Base-by-base conservation (phyloP, 1,140 invertebrate species). In the Archivesica marissinica region DNA sequence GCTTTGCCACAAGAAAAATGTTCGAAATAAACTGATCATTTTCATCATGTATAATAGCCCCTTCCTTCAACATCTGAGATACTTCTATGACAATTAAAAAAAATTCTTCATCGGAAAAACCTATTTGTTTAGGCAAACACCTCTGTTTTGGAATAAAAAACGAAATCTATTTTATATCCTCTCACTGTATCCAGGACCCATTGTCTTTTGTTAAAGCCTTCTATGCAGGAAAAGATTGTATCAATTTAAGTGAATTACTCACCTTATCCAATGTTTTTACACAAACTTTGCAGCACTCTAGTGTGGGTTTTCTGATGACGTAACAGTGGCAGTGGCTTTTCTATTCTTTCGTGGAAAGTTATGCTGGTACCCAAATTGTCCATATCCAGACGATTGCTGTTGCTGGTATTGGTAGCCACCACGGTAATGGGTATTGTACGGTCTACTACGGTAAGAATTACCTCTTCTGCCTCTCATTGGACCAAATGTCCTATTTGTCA, bases 1-100 rank as follows among this genome's bases (percentile, higher is more conserved):
- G 77, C 50, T 87, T 87, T 15, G 83, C 59, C 11, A 61, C 56
- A 28, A 59, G 56, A 28, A 59, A 59, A 3, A 59, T 59, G 33
- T 59, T 59, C 33, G 23, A 28, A 59, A 59, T 59, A 3, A 28
- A 59, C 17, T 28, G 2, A 59, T 59, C 17, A 28, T 2, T 11
- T 28, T 59, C 56, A 30, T 59, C 23, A 59, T 25, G 3, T 17
- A 68, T 39, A 39, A 68, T 38, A 7, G 20, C 64, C 23, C 64
- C 64, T 39, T 68, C 64, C 41, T 39, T 13, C 35, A 68, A 68
- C 64, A 68, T 68, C 1, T 39, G 2, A 4, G 7, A 39, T 2
- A 23, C 7, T 68, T 68, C 64, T 39, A 6, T 39, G n/a, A 39
- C 64, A 35, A 52, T 77, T 20, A 33, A 56, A 20, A 33, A 28